Conservation (phyloP, 2,888 invertebrate genomes). For the Scaeva pyrastri region DNA sequence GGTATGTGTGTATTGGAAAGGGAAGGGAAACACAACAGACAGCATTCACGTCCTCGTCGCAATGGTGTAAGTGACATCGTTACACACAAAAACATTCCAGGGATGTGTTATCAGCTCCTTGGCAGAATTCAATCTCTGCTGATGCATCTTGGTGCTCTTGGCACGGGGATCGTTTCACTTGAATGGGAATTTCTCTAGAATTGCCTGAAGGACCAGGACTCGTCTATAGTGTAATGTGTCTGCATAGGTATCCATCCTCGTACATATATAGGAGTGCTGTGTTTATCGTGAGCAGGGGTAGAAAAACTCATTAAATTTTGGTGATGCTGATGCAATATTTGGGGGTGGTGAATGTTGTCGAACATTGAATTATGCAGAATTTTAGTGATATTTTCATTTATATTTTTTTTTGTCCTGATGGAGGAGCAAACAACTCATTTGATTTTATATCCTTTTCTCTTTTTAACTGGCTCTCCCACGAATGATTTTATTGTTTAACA, state of each 20-base stretch:
- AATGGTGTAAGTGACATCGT: conserved; percentile 38
- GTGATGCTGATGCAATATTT: conserved; percentile 7
- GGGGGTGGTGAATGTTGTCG: conserved; percentile 39
- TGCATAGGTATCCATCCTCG: conserved; percentile 3
- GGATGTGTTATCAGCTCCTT: conserved; percentile 65
- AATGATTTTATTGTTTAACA: conserved; percentile 44
- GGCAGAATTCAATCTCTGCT: conserved; percentile 62
- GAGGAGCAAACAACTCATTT: conserved; percentile 74
- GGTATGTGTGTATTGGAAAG: background rate
- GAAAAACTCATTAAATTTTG: conserved; percentile 67
- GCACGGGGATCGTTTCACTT: conserved; percentile 58
- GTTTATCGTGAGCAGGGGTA: conserved; percentile 51
- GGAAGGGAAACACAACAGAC: background rate
- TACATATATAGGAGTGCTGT: conserved; percentile 18
- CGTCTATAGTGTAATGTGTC: conserved; percentile 56
- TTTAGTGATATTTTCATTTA: conserved; percentile 42
- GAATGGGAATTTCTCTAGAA: conserved; percentile 50
- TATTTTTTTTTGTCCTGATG: conserved; percentile 5
- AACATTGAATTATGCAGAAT: conserved; percentile 67
- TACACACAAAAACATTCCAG: conserved; percentile 42
- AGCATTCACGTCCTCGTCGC: background rate
- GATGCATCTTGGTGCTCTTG: conserved; percentile 61
- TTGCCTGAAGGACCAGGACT: conserved; percentile 20
- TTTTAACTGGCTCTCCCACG: background rate
- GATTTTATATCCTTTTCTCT: conserved; percentile 42